Base-by-base conservation (phyloP, 2,888 invertebrate genomes). In the Antheraea assamensis region DNA sequence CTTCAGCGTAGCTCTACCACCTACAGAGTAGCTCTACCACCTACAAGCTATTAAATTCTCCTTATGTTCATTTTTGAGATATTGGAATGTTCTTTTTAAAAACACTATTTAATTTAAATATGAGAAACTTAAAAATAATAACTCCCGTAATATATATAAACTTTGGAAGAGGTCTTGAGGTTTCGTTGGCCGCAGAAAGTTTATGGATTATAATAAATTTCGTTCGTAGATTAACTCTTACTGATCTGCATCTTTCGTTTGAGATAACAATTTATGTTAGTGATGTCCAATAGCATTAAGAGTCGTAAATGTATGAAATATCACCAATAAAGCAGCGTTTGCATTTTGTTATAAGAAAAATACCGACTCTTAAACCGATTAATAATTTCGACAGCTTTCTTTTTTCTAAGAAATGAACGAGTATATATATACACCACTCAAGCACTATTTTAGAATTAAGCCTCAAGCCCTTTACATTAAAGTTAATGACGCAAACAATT, bases 141-240 rank as follows among this genome's bases (percentile, higher is more conserved):
- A 21, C 21, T 7, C 52, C 21, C 21, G 52, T 52, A 52, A 52
- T 52, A 5, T 52, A 49, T 35, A 35, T 35, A 35, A 49, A 19
- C 15, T 49, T 49, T 19, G 24, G 15, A 27, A 64, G 27, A 15
- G 17, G 15, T 61, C 17, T 30, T 61, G 15, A 17, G 2, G 15
- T 3, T 3, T 24, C 17, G 13, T 4, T 30, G 71, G 55, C 35
- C 83, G 82, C 82, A 78, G 0, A 10, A 24, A 73, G 72, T 78
- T 77, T 76, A 19, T 78, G 21, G 77, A 82, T 87, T 84, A 73
- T 10, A 71, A 74, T 76, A 71, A 72, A 75, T 82, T 81, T 79
- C 73, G 81, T 73, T 74, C 81, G 82, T 78, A 86, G 87, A 92
- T 91, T 88, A 88, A 92, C 90, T 85, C 87, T 87, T 89, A 72